Evolutionary conservation across 2,113 vertebrate genomes (phyloP).

Genomic region (Irena cyanogastra): DNA sequence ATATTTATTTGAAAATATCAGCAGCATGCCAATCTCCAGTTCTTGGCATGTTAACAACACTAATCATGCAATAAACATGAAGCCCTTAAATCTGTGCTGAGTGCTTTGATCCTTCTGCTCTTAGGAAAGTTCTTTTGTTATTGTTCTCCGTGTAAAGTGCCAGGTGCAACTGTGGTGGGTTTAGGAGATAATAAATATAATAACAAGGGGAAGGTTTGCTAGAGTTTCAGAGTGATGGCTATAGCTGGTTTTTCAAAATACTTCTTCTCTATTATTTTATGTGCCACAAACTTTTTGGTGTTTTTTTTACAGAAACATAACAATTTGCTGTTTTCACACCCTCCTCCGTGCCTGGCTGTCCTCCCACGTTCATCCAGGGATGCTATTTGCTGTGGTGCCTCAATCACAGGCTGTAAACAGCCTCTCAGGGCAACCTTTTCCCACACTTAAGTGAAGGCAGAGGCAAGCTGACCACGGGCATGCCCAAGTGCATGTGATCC

Average conservation of each 20-base stretch:
- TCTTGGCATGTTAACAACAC: neutral
- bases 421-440: neutral
- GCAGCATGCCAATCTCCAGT: neutral
- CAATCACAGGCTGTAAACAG: neutral
- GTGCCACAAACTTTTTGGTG: neutral
- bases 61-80: neutral
- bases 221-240: neutral
- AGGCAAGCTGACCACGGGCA: neutral
- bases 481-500: neutral
- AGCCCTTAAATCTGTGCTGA: neutral
- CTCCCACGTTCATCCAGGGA: neutral
- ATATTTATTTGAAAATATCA: conserved; percentile 15
- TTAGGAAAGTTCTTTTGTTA: neutral
- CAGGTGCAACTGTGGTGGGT: neutral
- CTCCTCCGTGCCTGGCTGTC: neutral
- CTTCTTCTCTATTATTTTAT: neutral
- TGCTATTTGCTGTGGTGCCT: neutral
- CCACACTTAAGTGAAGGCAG: neutral
- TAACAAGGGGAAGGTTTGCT: neutral
- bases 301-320: neutral
- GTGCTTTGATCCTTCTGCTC: conserved; percentile 17
- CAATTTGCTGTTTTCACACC: neutral
- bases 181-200: neutral
- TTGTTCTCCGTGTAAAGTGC: neutral
- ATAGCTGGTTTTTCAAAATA: neutral